Conservation (phyloP, 2,888 invertebrate genomes). For the Erannis defoliaria region DNA sequence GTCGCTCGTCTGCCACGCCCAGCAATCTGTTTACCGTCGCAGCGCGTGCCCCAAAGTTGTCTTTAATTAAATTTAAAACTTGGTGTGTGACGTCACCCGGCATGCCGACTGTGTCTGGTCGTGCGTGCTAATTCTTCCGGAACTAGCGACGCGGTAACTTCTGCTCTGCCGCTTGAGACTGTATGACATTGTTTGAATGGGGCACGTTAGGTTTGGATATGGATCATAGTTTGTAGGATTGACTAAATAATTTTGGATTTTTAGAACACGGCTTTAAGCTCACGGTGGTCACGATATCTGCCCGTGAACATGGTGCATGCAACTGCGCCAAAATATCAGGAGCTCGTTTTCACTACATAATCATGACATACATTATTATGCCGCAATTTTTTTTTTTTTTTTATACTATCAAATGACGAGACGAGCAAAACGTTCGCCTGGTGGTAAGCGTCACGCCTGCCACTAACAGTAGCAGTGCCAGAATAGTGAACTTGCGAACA, state of each 20-base stretch:
- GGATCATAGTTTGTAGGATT: not conserved
- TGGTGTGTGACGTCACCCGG: slow-evolving; percentile 61
- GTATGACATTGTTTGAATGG: slow-evolving; percentile 19
- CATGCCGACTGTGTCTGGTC: slow-evolving; percentile 55
- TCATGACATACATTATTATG: no score
- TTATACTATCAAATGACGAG: no score
- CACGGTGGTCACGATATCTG: no score
- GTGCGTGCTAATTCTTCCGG: slow-evolving; percentile 52
- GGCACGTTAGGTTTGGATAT: not conserved
- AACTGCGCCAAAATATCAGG: no score
- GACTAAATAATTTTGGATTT: not conserved
- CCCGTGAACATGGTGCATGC: no score
- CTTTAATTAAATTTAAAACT: slow-evolving; percentile 84
- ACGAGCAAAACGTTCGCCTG: no score
- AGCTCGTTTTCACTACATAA: no score
- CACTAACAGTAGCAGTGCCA: no score
- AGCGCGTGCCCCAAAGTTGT: slow-evolving; percentile 67
- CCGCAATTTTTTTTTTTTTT: no score
- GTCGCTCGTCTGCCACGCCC: slow-evolving; percentile 57
- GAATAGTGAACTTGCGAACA: no score
- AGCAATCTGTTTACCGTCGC: slow-evolving; percentile 61
- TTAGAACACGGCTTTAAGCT: not conserved
- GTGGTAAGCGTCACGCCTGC: no score
- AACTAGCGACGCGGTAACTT: slow-evolving; percentile 27
- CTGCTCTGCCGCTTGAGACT: slow-evolving; percentile 15